A percentile compares a stretch with the other conserved stretches of the same genome.
These are phyloP conservation scores for Enteromius unitaeniatus DNA, from an alignment of 2,797 vertebrate species.

Conservation along the genomic window DNA sequence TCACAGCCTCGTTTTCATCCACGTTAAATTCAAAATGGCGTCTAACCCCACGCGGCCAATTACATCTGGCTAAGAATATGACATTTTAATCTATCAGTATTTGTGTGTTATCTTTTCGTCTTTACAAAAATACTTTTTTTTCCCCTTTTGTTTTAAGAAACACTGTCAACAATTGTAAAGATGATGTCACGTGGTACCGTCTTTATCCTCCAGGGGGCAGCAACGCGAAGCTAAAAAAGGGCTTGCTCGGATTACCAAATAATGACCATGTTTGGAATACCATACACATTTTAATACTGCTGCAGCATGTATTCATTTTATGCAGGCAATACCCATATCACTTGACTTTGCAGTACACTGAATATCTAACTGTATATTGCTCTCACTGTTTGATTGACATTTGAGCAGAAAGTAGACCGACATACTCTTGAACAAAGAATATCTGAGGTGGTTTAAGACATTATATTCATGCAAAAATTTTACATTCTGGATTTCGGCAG, in stretches of 20 bases:
- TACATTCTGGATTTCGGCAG: too few species aligned
- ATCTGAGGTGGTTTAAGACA: neutral
- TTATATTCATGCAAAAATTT: neutral
- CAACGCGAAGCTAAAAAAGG: neutral
- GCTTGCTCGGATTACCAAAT: neutral
- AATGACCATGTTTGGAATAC: neutral
- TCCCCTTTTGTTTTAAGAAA: neutral
- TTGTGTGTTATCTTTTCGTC: neutral
- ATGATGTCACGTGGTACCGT: neutral
- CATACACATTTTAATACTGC: neutral
- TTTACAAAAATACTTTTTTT: neutral
- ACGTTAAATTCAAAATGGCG: neutral
- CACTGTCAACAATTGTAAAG: neutral
- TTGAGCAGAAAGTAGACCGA: neutral
- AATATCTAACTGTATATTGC: neutral
- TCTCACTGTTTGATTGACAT: neutral
- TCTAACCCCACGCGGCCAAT: neutral
- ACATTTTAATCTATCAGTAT: neutral
- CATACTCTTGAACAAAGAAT: neutral
- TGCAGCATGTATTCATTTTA: neutral
- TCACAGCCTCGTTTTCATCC: neutral
- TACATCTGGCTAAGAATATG: neutral
- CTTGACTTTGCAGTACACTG: neutral
- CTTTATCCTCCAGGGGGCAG: constrained; percentile 20
- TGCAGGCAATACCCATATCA: neutral